Conservation (phyloP, 2,113 vertebrate genomes). For the Pseudopipra pipra region DNA sequence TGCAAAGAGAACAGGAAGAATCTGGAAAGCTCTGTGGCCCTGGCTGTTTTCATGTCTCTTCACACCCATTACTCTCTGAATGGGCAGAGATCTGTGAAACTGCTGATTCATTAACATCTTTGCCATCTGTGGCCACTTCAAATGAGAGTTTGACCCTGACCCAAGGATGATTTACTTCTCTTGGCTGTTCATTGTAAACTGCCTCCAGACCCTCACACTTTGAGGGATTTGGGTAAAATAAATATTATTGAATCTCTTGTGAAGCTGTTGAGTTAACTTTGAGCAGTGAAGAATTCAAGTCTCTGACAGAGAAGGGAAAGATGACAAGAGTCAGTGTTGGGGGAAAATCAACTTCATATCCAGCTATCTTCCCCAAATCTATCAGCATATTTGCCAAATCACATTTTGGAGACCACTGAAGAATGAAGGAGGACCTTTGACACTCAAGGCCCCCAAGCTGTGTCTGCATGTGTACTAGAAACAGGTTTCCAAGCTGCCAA, state of each 20-base stretch:
- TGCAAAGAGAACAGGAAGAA: background rate
- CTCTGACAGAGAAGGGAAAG: background rate
- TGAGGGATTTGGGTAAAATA: constrained; percentile 4
- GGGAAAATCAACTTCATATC: background rate
- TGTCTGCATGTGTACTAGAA: background rate
- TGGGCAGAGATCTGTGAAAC: constrained; percentile 26
- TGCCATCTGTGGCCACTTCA: constrained; percentile 27
- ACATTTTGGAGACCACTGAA: background rate
- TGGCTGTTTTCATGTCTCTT: background rate
- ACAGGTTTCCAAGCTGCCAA: background rate
- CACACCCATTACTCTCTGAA: background rate
- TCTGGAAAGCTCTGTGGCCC: background rate
- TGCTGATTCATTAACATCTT: constrained; percentile 33
- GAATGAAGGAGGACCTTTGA: background rate
- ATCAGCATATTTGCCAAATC: background rate
- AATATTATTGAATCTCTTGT: background rate
- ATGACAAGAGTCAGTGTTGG: background rate
- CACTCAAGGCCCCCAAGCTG: background rate
- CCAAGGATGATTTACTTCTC: constrained; percentile 40
- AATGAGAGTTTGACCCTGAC: background rate
- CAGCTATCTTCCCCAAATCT: background rate
- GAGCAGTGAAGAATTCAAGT: background rate
- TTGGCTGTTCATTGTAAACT: constrained; percentile 17
- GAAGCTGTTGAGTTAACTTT: background rate
- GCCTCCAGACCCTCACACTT: constrained; percentile 10